Evolutionary conservation across 2,797 vertebrate species (phyloP).

Genomic region (Mormyrus proboscirostris): DNA sequence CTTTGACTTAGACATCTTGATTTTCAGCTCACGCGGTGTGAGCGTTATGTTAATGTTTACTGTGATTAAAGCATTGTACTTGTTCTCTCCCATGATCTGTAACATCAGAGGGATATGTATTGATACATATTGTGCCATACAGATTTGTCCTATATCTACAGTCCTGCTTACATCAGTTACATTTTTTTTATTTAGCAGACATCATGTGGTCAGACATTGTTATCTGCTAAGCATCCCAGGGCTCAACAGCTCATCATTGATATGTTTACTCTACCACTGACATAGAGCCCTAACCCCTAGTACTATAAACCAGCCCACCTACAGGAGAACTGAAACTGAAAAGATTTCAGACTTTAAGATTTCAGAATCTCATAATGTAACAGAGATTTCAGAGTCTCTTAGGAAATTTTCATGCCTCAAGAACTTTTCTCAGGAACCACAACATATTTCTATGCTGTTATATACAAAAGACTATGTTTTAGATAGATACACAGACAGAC

Average conservation of each 20-base stretch:
- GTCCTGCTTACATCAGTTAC: neutral
- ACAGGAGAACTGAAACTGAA: neutral
- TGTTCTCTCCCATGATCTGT: slow-evolving; percentile 43
- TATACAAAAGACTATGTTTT: neutral
- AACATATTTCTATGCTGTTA: neutral
- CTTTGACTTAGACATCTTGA: slow-evolving; percentile 20
- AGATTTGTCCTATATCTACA: neutral
- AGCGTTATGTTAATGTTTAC: slow-evolving; percentile 29
- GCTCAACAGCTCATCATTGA: neutral
- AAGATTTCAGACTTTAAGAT: neutral
- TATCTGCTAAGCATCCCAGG: neutral
- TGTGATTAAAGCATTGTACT: slow-evolving; percentile 31
- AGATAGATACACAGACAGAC: neutral
- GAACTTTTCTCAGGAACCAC: neutral
- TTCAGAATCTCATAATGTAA: neutral
- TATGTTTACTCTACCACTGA: neutral
- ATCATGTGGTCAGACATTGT: neutral
- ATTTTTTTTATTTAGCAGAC: neutral
- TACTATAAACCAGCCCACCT: neutral
- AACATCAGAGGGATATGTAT: slow-evolving; percentile 11
- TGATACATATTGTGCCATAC: neutral
- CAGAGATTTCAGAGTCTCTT: neutral
- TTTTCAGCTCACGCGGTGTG: neutral
- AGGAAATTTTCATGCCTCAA: neutral
- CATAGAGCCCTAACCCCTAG: neutral